Percentiles rank a stretch among this genome's conserved stretches.
phyloP scores from a whole-genome alignment of 2,113 vertebrate species.

The Diadophis punctatus region DNA sequence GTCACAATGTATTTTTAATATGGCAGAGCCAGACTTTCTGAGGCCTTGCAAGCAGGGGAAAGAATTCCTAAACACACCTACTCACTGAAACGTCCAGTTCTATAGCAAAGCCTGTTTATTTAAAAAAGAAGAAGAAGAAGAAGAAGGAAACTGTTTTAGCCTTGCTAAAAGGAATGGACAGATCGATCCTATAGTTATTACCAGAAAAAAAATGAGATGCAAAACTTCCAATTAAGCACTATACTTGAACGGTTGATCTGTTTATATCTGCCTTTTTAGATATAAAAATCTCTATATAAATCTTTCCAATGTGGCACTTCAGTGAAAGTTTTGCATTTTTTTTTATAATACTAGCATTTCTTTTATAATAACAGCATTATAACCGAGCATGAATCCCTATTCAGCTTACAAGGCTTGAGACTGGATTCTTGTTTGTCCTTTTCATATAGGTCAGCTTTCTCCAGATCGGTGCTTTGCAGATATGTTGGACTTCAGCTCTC shows the following conservation, averaged over 20 bases:
- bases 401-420: background rate
- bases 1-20: background rate
- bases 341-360: background rate
- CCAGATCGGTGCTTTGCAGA: background rate
- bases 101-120: background rate
- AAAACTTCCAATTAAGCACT: background rate
- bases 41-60: slow-evolving; percentile 6
- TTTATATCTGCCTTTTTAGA: background rate
- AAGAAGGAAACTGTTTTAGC: background rate
- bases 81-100: background rate
- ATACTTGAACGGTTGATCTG: background rate
- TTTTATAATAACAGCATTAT: background rate
- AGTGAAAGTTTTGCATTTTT: background rate
- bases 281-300: background rate
- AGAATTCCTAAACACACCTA: background rate
- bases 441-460: background rate
- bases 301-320: background rate
- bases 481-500: background rate
- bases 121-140: background rate
- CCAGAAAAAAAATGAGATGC: background rate
- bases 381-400: background rate
- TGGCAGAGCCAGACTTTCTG: background rate
- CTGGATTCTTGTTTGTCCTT: background rate
- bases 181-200: background rate
- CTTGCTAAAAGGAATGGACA: background rate